Conservation (phyloP, 1,140 invertebrate species). For the Drosophila pseudoobscura region DNA sequence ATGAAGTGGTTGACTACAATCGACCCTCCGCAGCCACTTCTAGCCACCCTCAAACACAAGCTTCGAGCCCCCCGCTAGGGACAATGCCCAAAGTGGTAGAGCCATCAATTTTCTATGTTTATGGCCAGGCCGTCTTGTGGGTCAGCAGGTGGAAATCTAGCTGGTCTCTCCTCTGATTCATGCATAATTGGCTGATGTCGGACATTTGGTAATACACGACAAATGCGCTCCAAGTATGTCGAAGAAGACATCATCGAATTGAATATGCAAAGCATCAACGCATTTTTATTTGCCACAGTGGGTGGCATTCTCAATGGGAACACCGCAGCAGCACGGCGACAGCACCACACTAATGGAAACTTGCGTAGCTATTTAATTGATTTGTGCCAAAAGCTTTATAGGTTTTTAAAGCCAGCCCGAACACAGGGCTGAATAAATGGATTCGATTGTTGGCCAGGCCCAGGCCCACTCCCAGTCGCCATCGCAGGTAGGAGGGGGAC, state of each 20-base stretch:
- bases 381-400: constrained; percentile 70
- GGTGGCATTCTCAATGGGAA: constrained; percentile 67
- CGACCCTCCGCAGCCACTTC: constrained; percentile 26
- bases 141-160: constrained; percentile 67
- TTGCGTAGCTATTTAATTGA: constrained; percentile 67
- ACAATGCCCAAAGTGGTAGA: constrained; percentile 23
- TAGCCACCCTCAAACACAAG: not conserved
- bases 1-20: constrained; percentile 52
- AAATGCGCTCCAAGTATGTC: constrained; percentile 40
- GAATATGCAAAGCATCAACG: constrained; percentile 64
- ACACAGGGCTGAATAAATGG: constrained; percentile 29
- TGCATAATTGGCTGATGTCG: constrained; percentile 53
- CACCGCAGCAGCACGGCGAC: not conserved
- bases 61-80: not conserved
- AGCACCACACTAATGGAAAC: constrained; percentile 26
- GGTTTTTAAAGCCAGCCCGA: constrained; percentile 47
- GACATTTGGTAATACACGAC: constrained; percentile 57
- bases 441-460: constrained; percentile 22
- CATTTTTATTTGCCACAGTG: constrained; percentile 73
- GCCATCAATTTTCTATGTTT: constrained; percentile 29
- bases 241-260: constrained; percentile 33
- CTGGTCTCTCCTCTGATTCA: constrained; percentile 29
- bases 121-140: constrained; percentile 38
- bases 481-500: constrained; percentile 1
- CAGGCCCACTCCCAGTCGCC: constrained; percentile 1